A percentile compares a stretch with the other conserved stretches of the same genome.
phyloP scores from a whole-genome alignment of 2,113 vertebrate genomes.

The Pyrgilauda ruficollis region DNA sequence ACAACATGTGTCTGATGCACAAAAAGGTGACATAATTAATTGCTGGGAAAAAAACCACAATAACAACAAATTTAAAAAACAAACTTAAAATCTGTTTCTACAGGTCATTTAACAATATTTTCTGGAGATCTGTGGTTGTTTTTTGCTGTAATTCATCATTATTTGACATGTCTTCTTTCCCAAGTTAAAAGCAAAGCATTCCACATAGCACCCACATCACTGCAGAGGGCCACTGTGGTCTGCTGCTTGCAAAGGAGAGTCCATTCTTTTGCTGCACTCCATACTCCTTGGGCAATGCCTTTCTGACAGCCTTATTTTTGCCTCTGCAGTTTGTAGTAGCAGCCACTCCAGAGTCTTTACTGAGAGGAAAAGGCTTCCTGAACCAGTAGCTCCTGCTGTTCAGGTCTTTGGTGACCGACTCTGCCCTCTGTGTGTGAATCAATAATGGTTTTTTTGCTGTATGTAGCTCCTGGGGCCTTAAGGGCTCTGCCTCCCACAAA shows the following conservation, averaged over 20 bases:
- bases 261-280: background rate
- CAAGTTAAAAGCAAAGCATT: background rate
- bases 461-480: background rate
- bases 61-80: too few relatives aligned
- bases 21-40: background rate
- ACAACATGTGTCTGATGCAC: background rate
- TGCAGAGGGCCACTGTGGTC: background rate
- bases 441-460: background rate
- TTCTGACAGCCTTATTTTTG: background rate
- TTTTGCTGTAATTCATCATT: background rate
- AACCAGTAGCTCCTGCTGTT: background rate
- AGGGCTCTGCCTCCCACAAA: background rate
- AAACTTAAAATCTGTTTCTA: background rate
- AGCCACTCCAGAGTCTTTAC: background rate
- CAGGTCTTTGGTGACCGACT: fast-evolving
- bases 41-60: background rate
- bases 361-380: background rate
- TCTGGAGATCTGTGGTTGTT: background rate
- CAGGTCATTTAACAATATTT: background rate
- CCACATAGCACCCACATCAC: background rate
- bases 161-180: background rate
- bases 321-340: background rate
- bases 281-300: background rate
- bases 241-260: background rate
- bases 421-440: background rate